Conservation (phyloP, 1,140 invertebrate genomes). For the Oncopeltus fasciatus region DNA sequence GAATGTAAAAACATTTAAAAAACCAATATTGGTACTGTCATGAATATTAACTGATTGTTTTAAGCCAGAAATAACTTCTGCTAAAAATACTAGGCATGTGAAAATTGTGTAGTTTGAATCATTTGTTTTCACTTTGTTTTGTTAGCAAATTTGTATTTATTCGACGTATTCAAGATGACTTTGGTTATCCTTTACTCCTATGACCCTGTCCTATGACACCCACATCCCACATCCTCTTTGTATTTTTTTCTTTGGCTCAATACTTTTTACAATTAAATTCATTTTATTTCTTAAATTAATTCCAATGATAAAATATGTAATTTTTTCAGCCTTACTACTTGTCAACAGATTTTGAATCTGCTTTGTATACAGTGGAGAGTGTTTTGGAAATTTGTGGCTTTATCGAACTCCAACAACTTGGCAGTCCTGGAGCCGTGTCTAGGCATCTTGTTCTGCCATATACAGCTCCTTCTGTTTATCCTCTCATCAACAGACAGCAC, state of each 20-base stretch:
- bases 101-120: too few species aligned
- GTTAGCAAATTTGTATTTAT: too few species aligned
- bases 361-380: constrained; percentile 43
- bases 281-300: not conserved
- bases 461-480: constrained; percentile 2
- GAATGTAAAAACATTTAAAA: too few species aligned
- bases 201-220: too few species aligned
- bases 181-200: too few species aligned
- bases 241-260: not conserved
- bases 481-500: not conserved
- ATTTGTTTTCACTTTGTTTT: too few species aligned
- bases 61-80: too few species aligned
- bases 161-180: too few species aligned
- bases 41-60: too few species aligned
- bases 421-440: constrained; percentile 85
- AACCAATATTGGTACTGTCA: too few species aligned
- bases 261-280: not conserved
- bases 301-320: not conserved
- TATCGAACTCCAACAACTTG: constrained; percentile 64
- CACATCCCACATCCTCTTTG: too few species aligned
- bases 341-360: constrained; percentile 46
- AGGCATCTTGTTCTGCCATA: constrained; percentile 74
- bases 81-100: too few species aligned
- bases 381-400: constrained; percentile 68
- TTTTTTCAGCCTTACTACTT: constrained; percentile 42